phyloP scores from a whole-genome alignment of 2,888 invertebrate species.

The Volucella zonaria region DNA sequence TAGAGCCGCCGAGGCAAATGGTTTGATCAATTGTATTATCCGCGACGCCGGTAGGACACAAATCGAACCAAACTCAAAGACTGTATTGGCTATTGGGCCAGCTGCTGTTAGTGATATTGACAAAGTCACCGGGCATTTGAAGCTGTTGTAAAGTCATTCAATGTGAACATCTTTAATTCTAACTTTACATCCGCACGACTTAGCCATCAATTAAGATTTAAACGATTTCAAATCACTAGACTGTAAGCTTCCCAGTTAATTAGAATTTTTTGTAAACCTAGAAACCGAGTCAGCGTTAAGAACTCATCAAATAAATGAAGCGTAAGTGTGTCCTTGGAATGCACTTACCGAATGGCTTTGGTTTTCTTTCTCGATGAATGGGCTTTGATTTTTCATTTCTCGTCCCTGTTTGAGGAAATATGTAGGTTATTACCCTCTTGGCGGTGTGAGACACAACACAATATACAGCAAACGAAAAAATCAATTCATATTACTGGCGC shows the following conservation, averaged over 20 bases:
- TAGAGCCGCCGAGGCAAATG: constrained; percentile 87
- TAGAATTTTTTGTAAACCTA: constrained; percentile 41
- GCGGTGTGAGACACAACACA: too few species aligned
- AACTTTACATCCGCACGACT: background rate
- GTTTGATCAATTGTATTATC: constrained; percentile 89
- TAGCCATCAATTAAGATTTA: constrained; percentile 18
- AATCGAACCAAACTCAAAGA: constrained; percentile 93
- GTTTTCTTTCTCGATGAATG: background rate
- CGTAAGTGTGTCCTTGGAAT: constrained; percentile 5
- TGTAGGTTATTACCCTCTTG: constrained; percentile 18
- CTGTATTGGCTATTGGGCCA: constrained; percentile 97
- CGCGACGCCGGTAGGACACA: constrained; percentile 97
- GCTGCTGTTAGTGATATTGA: constrained; percentile 90
- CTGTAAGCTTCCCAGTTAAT: constrained; percentile 31
- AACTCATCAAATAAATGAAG: constrained; percentile 40
- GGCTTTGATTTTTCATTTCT: too few species aligned
- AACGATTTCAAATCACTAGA: constrained; percentile 47
- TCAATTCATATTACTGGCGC: constrained; percentile 22
- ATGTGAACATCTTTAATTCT: constrained; percentile 20
- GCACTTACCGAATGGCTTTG: background rate
- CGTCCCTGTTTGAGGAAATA: background rate
- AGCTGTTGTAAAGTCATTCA: constrained; percentile 86
- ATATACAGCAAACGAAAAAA: background rate
- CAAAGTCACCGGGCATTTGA: constrained; percentile 93
- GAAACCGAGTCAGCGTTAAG: background rate